phyloP scores from a whole-genome alignment of 2,888 invertebrate species.

The Acleris laterana region DNA sequence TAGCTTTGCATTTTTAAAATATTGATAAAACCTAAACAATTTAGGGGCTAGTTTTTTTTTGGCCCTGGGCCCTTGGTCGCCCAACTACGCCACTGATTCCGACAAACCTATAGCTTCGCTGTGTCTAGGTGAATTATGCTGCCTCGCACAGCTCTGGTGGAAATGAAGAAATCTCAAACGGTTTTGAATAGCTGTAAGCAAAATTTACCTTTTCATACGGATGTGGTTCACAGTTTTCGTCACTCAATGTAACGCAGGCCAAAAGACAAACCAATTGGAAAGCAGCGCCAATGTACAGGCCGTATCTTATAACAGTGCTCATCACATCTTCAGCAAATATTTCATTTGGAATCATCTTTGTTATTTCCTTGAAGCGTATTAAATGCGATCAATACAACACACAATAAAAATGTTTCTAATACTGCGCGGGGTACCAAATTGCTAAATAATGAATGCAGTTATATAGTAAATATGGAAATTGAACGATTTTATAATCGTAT shows the following conservation, averaged over 20 bases:
- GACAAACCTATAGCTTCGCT: too few relatives aligned
- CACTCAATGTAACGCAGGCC: slow-evolving; percentile 91
- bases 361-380: slow-evolving; percentile 18
- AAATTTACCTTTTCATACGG: slow-evolving; percentile 77
- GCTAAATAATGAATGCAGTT: slow-evolving; percentile 1
- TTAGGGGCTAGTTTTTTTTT: too few relatives aligned
- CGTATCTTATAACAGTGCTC: slow-evolving; percentile 90
- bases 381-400: slow-evolving; percentile 44
- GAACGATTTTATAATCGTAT: not conserved
- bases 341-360: slow-evolving; percentile 78
- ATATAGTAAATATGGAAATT: not conserved
- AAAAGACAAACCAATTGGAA: slow-evolving; percentile 93
- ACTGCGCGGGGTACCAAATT: not conserved
- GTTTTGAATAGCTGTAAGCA: not conserved
- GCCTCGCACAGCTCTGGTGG: too few relatives aligned
- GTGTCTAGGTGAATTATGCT: too few relatives aligned
- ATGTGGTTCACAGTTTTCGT: slow-evolving; percentile 82
- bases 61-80: too few relatives aligned
- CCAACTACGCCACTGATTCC: too few relatives aligned
- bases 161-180: too few relatives aligned
- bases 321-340: slow-evolving; percentile 87
- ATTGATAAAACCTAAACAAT: too few relatives aligned
- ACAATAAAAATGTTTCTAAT: slow-evolving; percentile 2
- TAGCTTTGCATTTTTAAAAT: too few relatives aligned
- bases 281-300: slow-evolving; percentile 93